Conservation (phyloP, 2,113 vertebrate genomes). For the Tiliqua scincoides region DNA sequence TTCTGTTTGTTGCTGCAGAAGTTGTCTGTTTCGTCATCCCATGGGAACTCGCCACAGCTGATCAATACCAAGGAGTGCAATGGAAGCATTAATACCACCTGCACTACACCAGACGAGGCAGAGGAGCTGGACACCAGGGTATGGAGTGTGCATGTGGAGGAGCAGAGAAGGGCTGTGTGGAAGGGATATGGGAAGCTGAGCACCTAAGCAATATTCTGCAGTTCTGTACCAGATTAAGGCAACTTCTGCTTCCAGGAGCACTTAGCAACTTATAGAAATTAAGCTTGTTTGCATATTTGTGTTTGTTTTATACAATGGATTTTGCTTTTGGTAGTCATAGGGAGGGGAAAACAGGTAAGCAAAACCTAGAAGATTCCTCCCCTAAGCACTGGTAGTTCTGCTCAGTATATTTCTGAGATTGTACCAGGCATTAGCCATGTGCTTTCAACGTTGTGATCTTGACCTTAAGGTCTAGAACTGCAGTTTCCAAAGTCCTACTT, state of each 20-base stretch:
- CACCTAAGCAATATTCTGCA: background rate
- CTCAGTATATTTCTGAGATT: background rate
- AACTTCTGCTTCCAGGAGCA: background rate
- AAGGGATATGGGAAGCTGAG: background rate
- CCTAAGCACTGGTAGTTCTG: background rate
- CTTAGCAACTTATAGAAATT: background rate
- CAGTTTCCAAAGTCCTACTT: too few relatives aligned
- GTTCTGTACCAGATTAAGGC: background rate
- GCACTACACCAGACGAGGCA: conserved; percentile 66
- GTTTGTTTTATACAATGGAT: background rate
- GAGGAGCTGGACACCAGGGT: conserved; percentile 83
- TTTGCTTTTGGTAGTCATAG: background rate
- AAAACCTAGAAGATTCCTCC: background rate
- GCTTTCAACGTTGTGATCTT: too few relatives aligned
- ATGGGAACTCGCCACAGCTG: conserved; percentile 84
- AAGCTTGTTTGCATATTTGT: background rate
- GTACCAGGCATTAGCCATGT: background rate
- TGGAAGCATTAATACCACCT: conserved; percentile 73
- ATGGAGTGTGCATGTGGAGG: background rate
- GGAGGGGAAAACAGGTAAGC: background rate
- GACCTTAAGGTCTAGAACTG: background rate
- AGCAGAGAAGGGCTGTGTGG: background rate
- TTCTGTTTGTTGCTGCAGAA: conserved; percentile 71
- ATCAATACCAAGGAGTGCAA: conserved; percentile 85
- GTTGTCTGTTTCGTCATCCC: conserved; percentile 85